Conservation (phyloP, 2,113 vertebrate genomes). For the Chascanopsetta lugubris region DNA sequence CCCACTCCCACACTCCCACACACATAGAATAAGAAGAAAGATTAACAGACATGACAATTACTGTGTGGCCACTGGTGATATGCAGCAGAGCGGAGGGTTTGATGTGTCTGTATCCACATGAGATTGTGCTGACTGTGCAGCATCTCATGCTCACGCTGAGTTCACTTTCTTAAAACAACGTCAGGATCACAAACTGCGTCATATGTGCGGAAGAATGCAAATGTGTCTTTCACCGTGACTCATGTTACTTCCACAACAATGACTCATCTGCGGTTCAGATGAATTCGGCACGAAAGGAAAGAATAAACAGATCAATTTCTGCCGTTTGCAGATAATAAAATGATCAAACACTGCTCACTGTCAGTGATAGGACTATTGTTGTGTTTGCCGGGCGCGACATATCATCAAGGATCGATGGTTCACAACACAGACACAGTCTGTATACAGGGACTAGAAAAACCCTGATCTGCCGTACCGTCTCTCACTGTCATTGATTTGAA, state of each 20-base stretch:
- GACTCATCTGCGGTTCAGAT: conserved; percentile 19
- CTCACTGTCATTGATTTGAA: conserved; percentile 3
- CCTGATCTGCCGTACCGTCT: not conserved
- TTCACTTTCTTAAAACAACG: not conserved
- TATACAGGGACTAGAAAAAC: not conserved
- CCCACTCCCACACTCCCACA: not conserved
- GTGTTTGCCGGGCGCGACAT: no score
- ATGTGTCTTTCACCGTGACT: conserved; percentile 8
- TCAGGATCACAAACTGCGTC: not conserved
- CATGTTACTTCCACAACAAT: not conserved
- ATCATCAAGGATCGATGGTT: no score
- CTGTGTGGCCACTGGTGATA: conserved; percentile 32
- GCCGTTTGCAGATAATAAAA: not conserved
- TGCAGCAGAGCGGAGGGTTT: conserved; percentile 35
- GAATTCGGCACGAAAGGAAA: not conserved
- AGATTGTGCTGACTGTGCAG: not conserved
- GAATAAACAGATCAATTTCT: not conserved
- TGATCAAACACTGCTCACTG: no score
- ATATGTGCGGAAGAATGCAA: not conserved
- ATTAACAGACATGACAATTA: conserved; percentile 29
- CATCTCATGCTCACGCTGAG: not conserved
- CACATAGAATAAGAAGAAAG: not conserved
- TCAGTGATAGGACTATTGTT: no score
- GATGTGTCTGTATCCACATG: conserved; percentile 23
- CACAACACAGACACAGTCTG: not conserved